Conservation (phyloP, 2,113 vertebrate genomes). For the Upupa epops region DNA sequence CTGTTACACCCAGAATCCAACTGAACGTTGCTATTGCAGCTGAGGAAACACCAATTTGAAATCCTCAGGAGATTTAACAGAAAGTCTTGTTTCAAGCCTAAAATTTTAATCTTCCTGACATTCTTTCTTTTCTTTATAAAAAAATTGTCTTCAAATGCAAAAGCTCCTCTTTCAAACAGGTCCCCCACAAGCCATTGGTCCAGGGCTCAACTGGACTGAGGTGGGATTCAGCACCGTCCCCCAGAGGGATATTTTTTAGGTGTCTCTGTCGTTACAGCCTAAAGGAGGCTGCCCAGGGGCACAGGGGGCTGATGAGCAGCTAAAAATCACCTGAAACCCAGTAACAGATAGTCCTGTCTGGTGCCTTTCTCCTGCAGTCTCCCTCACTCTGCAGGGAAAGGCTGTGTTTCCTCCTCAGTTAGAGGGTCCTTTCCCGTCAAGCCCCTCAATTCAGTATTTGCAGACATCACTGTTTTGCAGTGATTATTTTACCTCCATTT, state of each 20-base stretch:
- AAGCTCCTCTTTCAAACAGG: background rate
- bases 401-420: background rate
- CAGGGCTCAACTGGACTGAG: background rate
- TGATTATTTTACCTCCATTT: background rate
- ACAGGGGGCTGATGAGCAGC: background rate
- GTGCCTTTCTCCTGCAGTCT: background rate
- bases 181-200: background rate
- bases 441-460: background rate
- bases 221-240: background rate
- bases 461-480: background rate
- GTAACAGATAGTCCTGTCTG: background rate
- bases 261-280: background rate
- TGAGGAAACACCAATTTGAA: background rate
- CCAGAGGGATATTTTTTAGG: background rate
- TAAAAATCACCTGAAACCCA: background rate
- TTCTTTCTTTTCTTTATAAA: background rate
- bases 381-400: background rate
- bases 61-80: background rate
- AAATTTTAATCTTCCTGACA: slow-evolving; percentile 12
- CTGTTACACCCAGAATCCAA: background rate
- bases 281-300: background rate
- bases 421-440: background rate
- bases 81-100: background rate
- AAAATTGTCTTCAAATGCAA: background rate
- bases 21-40: background rate